Base-by-base conservation (phyloP, 2,888 invertebrate species). In the Perizoma affinitatum region DNA sequence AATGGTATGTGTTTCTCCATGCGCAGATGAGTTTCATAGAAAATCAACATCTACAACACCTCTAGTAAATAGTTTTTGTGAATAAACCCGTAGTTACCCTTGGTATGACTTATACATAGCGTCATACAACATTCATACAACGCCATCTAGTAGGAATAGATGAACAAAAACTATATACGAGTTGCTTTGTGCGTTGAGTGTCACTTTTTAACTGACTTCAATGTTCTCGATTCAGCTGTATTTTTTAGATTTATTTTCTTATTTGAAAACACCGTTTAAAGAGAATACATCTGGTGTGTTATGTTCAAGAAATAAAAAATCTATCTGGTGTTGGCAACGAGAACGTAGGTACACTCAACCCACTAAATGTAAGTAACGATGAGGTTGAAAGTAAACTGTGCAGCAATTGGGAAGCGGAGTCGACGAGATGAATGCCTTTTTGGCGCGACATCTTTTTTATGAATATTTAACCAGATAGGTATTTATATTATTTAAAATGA, bases 321-420 rank as follows among this genome's bases (percentile, higher is more conserved):
- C 22, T 22, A 22, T 22, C 22, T 22, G 22, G 3, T 22, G 22
- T 22, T 22, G 22, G 22, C 22, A 2, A 22, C 5, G 8, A 9
- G 1, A 45, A 35, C 44, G 43, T 22, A 22, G 22, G 22, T 53
- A 53, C 58, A 44, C 48, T 53, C 48, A 48, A 47, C 9, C 11
- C 11, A 11, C 7, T 6, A 58, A 38, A 42, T 43, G 53, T 53
- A 54, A 46, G 43, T 4, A 36, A 35, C 36, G 38, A 50, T n/a
- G n/a, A 35, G 48, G 53, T 43, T 42, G 8, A 49, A 43, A 4
- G 58, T 50, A 42, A 45, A 9, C 8, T 6, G 46, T 41, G 60
- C 60, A 66, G 58, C 53, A 50, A 43, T 61, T 52, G 68, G 68
- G 67, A 64, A 61, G n/a, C 58, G 69, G 68, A 70, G 61, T 68